Base-by-base conservation (phyloP, 1,140 invertebrate genomes). In the Procambarus virginalis region DNA sequence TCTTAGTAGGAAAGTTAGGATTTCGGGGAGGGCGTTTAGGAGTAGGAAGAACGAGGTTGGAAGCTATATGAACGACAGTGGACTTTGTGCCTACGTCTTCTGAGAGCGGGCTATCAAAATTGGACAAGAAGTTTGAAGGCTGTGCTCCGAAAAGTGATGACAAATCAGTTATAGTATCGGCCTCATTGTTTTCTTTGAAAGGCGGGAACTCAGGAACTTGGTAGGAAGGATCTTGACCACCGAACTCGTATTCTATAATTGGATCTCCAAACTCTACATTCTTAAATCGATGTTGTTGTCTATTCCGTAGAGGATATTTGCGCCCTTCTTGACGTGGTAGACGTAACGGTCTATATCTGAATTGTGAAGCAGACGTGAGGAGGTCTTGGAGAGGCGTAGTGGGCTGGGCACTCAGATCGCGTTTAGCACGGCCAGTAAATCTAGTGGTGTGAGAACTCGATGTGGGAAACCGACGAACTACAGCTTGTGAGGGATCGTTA, bases 231-330 rank as follows among this genome's bases (percentile, higher is more conserved):
- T 88, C 79, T 82, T 80, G 49, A 8, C 77, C 64, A 51, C 75
- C 75, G 48, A 58, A 78, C 49, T 86, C 84, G 58, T 78, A 86
- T 10, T 78, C 73, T n/a, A 86, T 46, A 58, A 58, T 86, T 5
- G 75, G 55, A 9, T 86, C 75, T 60, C 84, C 84, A 60, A 86
- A 86, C 51, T 86, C 75, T 8, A n/a, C 49, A 22, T 58, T 58
- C 10, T 34, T 58, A 64, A 20, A 64, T 51, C 20, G 4, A 10
- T 81, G 48, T 22, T n/a, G 48, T 10, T 17, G 9, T 51, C 55
- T 51, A 49, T 51, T 84, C 9, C 5, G 48, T 5, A 45, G 68
- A n/a, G 4, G 64, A 22, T 68, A 20, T 12, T 68, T 34, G 48
- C 34, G 46, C 22, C 68, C 45, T 51, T 55, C n/a, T 2, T 51